Base-by-base conservation (phyloP, 2,888 invertebrate species). In the Epinotia brunnichana region DNA sequence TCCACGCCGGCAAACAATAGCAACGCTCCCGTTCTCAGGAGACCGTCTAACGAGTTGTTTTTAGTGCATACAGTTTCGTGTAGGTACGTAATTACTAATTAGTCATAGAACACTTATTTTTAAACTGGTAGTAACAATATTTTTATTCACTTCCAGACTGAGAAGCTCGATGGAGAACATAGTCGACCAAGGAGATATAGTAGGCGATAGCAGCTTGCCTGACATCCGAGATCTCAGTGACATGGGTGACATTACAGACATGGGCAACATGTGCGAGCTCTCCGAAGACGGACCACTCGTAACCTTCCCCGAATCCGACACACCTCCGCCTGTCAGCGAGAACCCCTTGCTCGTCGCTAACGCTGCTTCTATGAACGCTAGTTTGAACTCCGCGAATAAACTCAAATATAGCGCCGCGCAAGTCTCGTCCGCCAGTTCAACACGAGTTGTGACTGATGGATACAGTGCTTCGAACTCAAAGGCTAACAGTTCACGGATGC, bases 381-480 rank as follows among this genome's bases (percentile, higher is more conserved):
- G 83, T 54, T 39, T 72, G 21, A 68, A 61, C 79, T 81, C 88
- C 10, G 94, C 96, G 35, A 96, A 96, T 83, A 96, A 96, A 71
- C 92, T 97, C 77, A 97, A 97, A 87, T 97, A 96, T 85, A 97
- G 97, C 87, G 96, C 97, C 87, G 97, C 97, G 83, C 95, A 96
- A 79, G 95, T 96, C 87, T 96, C 96, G 76, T 96, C 96, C 69
- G 96, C 96, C 73, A 91, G 91, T 76, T 91, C 92, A 15, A 96
- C 97, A 0, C 96, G 97, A 87, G 96, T 97, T 48, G 95, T 97
- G 21, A 96, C 96, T 73, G 97, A 97, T 83, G 96, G 96, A 77
- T 96, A 95, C 88, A 97, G 97, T 87, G 96, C 97, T 41, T 90
- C 96, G 91, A 85, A 95, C 69, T 92, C 92, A 48, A 91, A 90